These are phyloP conservation scores for Salarias fasciatus DNA, from an alignment of 2,797 vertebrate species.

Conservation along the genomic window DNA sequence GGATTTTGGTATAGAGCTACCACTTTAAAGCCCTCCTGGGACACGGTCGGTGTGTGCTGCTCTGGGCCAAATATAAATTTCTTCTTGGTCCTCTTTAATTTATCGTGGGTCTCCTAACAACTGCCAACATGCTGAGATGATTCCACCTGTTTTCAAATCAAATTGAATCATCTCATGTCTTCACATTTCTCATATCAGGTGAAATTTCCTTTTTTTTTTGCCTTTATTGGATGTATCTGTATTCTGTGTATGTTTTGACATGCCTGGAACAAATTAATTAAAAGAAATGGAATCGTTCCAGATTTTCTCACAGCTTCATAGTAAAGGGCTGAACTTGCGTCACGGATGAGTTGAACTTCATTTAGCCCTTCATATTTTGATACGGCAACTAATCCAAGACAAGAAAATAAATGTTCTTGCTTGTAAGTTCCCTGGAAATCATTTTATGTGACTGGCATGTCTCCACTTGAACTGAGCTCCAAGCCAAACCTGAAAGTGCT, in stretches of 20 bases:
- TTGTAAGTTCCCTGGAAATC: neutral
- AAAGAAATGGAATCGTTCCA: too few relatives aligned
- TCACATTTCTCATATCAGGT: neutral
- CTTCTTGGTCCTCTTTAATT: slow-evolving; percentile 21
- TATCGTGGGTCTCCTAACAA: neutral
- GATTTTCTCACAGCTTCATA: too few relatives aligned
- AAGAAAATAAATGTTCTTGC: slow-evolving; percentile 5
- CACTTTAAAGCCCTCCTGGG: neutral
- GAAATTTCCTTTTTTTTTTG: too few relatives aligned
- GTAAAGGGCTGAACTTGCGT: too few relatives aligned
- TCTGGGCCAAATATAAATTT: neutral
- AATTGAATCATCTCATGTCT: slow-evolving; percentile 25
- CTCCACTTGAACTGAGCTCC: too few relatives aligned
- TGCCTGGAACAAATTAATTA: too few relatives aligned
- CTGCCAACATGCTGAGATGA: slow-evolving; percentile 18
- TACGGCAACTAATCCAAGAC: slow-evolving; percentile 4
- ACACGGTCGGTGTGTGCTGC: neutral
- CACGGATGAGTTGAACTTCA: too few relatives aligned
- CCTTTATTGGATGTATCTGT: too few relatives aligned
- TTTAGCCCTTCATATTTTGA: slow-evolving; percentile 8
- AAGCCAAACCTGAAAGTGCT: too few relatives aligned
- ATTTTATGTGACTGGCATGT: too few relatives aligned
- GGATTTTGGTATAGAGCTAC: slow-evolving; percentile 27
- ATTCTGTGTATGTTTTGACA: too few relatives aligned
- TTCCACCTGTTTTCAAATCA: slow-evolving; percentile 9